These are phyloP conservation scores for Corvus hawaiiensis DNA, from an alignment of 2,113 vertebrate species.

Conservation along the genomic window DNA sequence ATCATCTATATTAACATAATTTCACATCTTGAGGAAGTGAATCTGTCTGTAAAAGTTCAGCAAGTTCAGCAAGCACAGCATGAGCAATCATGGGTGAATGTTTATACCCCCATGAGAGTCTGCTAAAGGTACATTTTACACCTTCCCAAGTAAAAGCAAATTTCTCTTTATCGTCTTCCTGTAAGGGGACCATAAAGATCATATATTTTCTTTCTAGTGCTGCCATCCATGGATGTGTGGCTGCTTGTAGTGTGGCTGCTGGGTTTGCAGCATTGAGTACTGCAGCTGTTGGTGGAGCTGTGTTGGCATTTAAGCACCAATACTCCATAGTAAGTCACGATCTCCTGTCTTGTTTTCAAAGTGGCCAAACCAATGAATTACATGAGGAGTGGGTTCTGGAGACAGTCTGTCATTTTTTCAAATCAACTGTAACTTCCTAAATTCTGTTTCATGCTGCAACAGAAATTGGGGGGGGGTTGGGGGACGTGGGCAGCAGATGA, in stretches of 20 bases:
- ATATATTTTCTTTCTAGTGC: neutral
- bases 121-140: neutral
- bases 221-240: neutral
- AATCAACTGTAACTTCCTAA: neutral
- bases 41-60: neutral
- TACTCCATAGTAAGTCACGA: neutral
- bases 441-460: neutral
- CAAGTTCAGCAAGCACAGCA: neutral
- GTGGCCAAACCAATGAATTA: neutral
- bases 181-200: neutral
- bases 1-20: neutral
- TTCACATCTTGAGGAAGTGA: neutral
- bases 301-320: neutral
- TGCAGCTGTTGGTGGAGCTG: neutral
- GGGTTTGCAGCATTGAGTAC: neutral
- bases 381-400: neutral
- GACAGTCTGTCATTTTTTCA: neutral
- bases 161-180: neutral
- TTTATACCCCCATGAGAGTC: neutral
- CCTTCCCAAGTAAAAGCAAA: neutral
- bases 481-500: fast-evolving
- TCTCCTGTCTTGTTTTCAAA: neutral
- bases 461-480: neutral
- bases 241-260: neutral
- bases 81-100: neutral